These are phyloP conservation scores for Odobenus rosmarus DNA, from an alignment of 2,113 vertebrate species.

Conservation along the genomic window DNA sequence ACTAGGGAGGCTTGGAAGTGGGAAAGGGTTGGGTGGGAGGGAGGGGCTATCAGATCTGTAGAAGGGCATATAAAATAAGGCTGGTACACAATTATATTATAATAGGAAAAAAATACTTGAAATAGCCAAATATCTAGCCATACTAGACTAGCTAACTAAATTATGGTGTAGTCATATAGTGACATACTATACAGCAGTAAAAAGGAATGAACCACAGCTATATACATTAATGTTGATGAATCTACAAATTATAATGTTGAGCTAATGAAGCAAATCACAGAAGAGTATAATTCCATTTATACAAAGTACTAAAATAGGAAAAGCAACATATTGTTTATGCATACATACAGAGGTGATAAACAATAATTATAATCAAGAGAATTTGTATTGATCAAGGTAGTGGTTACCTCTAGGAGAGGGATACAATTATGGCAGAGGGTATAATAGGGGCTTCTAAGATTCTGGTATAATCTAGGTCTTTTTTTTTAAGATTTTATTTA, in stretches of 20 bases:
- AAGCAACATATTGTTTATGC: neutral
- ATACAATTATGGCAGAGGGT: neutral
- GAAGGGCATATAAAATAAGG: neutral
- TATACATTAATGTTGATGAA: neutral
- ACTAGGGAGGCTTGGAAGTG: neutral
- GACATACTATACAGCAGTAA: neutral
- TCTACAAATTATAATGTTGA: neutral
- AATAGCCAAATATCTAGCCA: neutral
- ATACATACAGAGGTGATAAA: neutral
- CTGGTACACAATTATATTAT: neutral
- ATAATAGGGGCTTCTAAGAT: neutral
- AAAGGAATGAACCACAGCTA: neutral
- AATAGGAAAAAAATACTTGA: neutral
- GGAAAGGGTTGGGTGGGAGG: neutral
- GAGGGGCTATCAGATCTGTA: neutral
- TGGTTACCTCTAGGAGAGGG: neutral
- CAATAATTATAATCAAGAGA: neutral
- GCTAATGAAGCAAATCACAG: neutral
- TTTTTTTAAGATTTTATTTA: no score
- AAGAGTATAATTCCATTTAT: neutral
- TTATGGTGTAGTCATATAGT: neutral
- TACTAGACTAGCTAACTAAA: neutral
- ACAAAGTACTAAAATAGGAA: neutral
- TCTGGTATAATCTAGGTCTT: neutral
- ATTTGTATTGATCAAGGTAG: neutral